A percentile compares a stretch with the other conserved stretches of the same genome.
Evolutionary conservation across 1,140 invertebrate genomes (phyloP).

Genomic region (Heliothis subflexa): DNA sequence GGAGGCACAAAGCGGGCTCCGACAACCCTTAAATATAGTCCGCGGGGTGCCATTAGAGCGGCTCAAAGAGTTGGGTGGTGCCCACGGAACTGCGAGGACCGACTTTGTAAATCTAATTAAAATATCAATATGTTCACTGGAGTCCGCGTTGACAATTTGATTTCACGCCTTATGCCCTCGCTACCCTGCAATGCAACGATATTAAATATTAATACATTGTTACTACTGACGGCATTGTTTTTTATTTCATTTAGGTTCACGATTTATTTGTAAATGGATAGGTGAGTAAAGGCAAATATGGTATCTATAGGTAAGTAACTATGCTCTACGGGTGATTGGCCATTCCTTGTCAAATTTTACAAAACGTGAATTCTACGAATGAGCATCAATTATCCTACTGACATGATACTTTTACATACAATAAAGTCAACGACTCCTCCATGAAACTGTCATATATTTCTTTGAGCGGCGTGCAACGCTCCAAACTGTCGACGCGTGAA

Average conservation of each 20-base stretch:
- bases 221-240: conserved; percentile 25
- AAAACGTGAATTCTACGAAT: conserved; percentile 58
- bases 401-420: conserved; percentile 64
- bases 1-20: conserved; percentile 77
- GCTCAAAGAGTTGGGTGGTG: conserved; percentile 84
- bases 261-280: not conserved
- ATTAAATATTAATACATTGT: conserved; percentile 53
- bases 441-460: conserved; percentile 69
- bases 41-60: conserved; percentile 84
- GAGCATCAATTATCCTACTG: conserved; percentile 65
- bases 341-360: not conserved
- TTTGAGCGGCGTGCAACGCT: conserved; percentile 62
- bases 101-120: conserved; percentile 86
- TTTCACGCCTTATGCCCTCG: conserved; percentile 75
- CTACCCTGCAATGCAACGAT: conserved; percentile 38
- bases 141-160: conserved; percentile 82
- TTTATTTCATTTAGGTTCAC: conserved; percentile 5
- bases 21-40: conserved; percentile 83
- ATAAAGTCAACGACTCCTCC: conserved; percentile 72
- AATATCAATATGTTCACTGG: conserved; percentile 85
- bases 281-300: not conserved
- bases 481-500: conserved; percentile 61
- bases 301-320: not conserved
- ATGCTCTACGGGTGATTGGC: not conserved
- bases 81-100: conserved; percentile 71